Evolutionary conservation across 2,113 vertebrate species (phyloP).

Genomic region (Dromiciops gliroides): DNA sequence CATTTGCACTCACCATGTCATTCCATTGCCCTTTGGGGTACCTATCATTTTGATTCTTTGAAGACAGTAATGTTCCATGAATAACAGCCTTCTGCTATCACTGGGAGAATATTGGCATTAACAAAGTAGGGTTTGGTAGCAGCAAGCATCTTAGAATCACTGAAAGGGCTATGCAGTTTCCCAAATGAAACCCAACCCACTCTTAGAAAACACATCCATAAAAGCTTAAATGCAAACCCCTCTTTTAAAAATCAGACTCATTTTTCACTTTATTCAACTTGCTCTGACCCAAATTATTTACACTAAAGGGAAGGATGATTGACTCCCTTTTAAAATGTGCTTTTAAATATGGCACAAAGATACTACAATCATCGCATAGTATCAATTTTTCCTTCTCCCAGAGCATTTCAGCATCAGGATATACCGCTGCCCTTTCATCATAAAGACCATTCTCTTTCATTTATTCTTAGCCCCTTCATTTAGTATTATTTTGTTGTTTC

Average conservation of each 20-base stretch:
- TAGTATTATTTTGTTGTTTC: slow-evolving; percentile 54
- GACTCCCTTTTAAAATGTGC: slow-evolving; percentile 7
- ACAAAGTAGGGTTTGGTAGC: not conserved
- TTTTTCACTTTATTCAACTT: slow-evolving; percentile 39
- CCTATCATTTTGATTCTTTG: not conserved
- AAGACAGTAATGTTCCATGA: not conserved
- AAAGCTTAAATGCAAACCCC: not conserved
- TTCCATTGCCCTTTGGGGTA: not conserved
- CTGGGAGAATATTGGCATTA: not conserved
- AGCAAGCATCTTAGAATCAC: not conserved
- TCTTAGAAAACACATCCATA: not conserved
- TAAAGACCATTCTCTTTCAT: slow-evolving; percentile 23
- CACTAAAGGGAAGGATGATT: slow-evolving; percentile 9
- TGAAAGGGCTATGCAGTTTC: not conserved
- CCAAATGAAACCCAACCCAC: not conserved
- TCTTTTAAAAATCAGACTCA: not conserved
- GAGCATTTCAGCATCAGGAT: not conserved
- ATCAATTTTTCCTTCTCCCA: slow-evolving; percentile 27
- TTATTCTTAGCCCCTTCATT: slow-evolving; percentile 53
- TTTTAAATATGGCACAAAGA: not conserved
- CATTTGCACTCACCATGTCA: not conserved
- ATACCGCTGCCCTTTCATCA: slow-evolving; percentile 34
- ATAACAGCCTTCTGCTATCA: not conserved
- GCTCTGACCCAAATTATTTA: slow-evolving; percentile 16
- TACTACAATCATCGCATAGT: not conserved